Evolutionary conservation across 2,797 vertebrate species (phyloP), one percentile per base, ranked within the genome.

Genomic region (Corythornis leucogaster): DNA sequence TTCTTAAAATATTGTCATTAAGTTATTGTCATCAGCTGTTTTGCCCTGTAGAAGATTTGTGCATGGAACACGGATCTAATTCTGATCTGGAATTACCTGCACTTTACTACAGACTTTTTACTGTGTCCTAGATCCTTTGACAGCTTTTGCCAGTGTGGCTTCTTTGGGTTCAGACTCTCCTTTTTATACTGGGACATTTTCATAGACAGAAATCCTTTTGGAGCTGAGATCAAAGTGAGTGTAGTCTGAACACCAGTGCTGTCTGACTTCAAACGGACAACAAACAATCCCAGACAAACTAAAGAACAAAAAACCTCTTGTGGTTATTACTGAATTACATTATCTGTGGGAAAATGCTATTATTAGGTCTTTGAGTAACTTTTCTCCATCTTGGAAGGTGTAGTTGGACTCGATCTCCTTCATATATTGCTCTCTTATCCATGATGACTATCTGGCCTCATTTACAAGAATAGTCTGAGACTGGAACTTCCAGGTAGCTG

Each of bases 381-480:
- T 64, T 64, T 46, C n/a, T 25, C 12, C 62, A 13, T 80, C 48
- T 35, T 53, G 33, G 6, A 70, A 1, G 10, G 26, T 58, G 9
- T 5, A 17, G 12, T 6, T 78, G 80, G 50, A 15, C 4, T 42
- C 57, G 77, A 13, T 85, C 18, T 48, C 17, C 8, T 58, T 71
- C 53, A 11, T 69, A 0, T 19, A 0, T 30, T 81, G 15, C 19
- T 15, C 12, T 79, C 21, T 68, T 7, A 8, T 21, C 58, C 13
- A 2, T 3, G 16, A 31, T 46, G 30, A 11, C 15, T 15, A 0
- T 22, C 18, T 42, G 53, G 40, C 12, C 4, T 61, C 3, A 3
- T 42, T 89, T 69, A 68, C 25, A 15, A 17, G 19, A 70, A 38
- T 6, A 71, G 9, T 14, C 45, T 50, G 42, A 45, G 19, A 2